Evolutionary conservation across 2,888 invertebrate genomes (phyloP), one percentile per base, ranked within the genome.

Genomic region (Eilema griseolum): DNA sequence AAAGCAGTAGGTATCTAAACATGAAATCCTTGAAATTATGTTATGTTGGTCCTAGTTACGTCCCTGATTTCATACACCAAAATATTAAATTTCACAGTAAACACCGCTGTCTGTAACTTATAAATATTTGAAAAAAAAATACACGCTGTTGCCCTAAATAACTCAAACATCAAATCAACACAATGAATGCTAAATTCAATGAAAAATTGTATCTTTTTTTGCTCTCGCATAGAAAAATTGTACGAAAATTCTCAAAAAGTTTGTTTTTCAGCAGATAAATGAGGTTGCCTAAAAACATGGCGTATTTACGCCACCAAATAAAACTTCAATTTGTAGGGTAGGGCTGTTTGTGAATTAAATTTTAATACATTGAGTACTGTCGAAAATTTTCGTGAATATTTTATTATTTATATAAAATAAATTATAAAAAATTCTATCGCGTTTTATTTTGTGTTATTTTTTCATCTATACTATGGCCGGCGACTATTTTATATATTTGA

Each of bases 131-230:
- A 24, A 46, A 62, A 62, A 63, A 52, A 52, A 52, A 46, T 2
- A 52, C 63, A 63, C 26, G 28, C n/a, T 28, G 37, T 59, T 41
- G 57, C 62, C 68, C 37, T 62, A 68, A 68, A 68, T 52, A 62
- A 68, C 52, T 33, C 61, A 61, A 33, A 33, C 56, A 61, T 61
- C 41, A 26, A 67, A 28, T 28, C 26, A 67, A 41, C 28, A 67
- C 61, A 67, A 67, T 56, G 33, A 16, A 57, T 12, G n/a, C 37
- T 57, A 62, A 37, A 62, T 57, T 68, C 26, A 68, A 62, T 68
- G 68, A 68, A 68, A 68, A 68, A 62, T 61, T 16, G 11, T 31
- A 67, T 67, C n/a, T 67, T 62, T 41, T 62, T 62, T 62, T 52
- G 7, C 52, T 52, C n/a, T 52, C 41, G 5, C 20, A 24, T 62